A percentile compares a stretch with the other conserved stretches of the same genome.
Evolutionary conservation across 2,113 vertebrate genomes (phyloP).

Genomic region (Nothocercus julius): DNA sequence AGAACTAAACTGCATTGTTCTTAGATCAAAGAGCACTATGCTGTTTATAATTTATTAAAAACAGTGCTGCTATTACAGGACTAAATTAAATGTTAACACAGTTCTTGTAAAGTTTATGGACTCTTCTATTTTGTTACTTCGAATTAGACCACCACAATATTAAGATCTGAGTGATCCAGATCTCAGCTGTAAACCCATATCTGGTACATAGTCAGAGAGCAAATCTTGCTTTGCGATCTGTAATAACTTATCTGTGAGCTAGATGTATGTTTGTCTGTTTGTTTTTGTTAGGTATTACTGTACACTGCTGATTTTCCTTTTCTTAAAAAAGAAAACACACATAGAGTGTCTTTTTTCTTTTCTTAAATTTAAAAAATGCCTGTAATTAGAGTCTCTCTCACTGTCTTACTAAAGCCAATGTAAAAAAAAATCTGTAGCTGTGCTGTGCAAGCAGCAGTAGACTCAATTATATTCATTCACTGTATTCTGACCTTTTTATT

Average conservation of each 20-base stretch:
- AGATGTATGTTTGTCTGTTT: not conserved
- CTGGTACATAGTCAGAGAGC: not conserved
- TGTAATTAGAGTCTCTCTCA: not conserved
- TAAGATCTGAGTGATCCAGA: not conserved
- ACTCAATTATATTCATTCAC: constrained; percentile 1
- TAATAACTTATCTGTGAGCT: not conserved
- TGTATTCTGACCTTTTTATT: constrained; percentile 35
- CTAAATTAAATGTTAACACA: not conserved
- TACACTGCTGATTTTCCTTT: not conserved
- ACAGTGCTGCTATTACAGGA: not conserved
- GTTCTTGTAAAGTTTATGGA: not conserved
- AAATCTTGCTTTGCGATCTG: not conserved
- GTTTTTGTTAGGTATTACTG: not conserved
- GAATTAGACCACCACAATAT: not conserved
- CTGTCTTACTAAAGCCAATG: not conserved
- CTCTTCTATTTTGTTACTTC: not conserved
- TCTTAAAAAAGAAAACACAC: not conserved
- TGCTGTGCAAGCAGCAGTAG: not conserved
- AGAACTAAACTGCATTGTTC: not conserved
- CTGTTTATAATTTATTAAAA: not conserved
- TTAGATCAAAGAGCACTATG: not conserved
- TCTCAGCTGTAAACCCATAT: not conserved
- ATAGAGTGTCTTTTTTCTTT: not conserved
- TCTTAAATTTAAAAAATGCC: not conserved
- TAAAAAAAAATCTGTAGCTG: not conserved